These are phyloP conservation scores for Endotricha flammealis DNA, from an alignment of 2,888 invertebrate species.

Conservation along the genomic window DNA sequence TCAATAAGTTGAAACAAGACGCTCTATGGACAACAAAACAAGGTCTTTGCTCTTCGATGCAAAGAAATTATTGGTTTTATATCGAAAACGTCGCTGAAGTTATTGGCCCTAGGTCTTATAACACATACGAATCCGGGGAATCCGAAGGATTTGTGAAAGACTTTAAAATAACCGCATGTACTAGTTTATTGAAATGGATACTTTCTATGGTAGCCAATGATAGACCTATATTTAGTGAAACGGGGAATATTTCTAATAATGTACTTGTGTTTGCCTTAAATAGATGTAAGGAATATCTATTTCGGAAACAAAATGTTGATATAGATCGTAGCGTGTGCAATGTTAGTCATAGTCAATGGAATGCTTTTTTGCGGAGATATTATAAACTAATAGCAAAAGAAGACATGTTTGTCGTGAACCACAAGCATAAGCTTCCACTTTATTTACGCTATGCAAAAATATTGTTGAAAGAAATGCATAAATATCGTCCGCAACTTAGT, in stretches of 20 bases:
- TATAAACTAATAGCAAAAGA: slow-evolving; percentile 80
- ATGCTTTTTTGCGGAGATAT: slow-evolving; percentile 81
- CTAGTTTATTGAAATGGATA: slow-evolving; percentile 83
- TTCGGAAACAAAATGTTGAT: slow-evolving; percentile 80
- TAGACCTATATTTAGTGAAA: slow-evolving; percentile 60
- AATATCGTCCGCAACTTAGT: slow-evolving; percentile 79
- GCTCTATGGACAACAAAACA: slow-evolving; percentile 65
- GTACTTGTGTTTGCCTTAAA: slow-evolving; percentile 84
- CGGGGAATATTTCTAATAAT: slow-evolving; percentile 75
- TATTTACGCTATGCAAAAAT: slow-evolving; percentile 69
- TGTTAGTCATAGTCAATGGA: slow-evolving; percentile 80
- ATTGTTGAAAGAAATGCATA: slow-evolving; percentile 78
- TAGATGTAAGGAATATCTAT: slow-evolving; percentile 82
- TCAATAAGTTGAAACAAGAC: slow-evolving; percentile 57
- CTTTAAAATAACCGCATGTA: slow-evolving; percentile 87
- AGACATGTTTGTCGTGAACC: slow-evolving; percentile 64
- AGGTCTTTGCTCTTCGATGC: slow-evolving; percentile 74
- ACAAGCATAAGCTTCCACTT: slow-evolving; percentile 45
- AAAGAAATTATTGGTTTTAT: slow-evolving; percentile 81
- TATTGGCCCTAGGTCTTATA: slow-evolving; percentile 85
- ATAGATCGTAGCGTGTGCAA: slow-evolving; percentile 70
- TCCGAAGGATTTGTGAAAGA: slow-evolving; percentile 81
- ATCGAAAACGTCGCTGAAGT: slow-evolving; percentile 80
- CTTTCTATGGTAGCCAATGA: slow-evolving; percentile 56
- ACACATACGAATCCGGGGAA: slow-evolving; percentile 76